phyloP scores from a whole-genome alignment of 1,140 invertebrate genomes.

The Cydia fagiglandana region DNA sequence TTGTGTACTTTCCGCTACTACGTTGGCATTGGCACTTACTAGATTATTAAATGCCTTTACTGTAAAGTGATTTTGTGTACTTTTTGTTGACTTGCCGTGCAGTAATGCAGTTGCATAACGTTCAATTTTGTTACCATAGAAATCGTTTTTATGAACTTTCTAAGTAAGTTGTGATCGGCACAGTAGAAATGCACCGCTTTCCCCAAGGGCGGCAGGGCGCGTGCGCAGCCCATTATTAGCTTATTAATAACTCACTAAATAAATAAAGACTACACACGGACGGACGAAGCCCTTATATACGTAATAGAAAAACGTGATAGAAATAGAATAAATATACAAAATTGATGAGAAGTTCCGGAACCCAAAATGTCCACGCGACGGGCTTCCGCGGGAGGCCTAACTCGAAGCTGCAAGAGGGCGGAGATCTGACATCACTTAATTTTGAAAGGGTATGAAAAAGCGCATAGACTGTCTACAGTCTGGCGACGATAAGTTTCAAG shows the following conservation, averaged over 20 bases:
- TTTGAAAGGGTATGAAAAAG: no score
- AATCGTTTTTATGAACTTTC: conserved; percentile 21
- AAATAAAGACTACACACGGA: background rate
- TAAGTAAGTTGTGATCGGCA: conserved; percentile 4
- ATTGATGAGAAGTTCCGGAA: no score
- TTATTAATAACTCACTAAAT: background rate
- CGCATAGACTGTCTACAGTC: no score
- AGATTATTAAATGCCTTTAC: no score
- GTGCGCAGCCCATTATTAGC: background rate
- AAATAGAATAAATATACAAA: no score
- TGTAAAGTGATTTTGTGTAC: background rate
- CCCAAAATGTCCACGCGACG: no score
- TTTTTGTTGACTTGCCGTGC: background rate
- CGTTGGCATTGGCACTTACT: no score
- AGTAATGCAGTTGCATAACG: conserved; percentile 24
- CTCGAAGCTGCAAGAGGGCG: no score
- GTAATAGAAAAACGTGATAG: background rate
- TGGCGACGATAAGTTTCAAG: no score
- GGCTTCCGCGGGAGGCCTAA: no score
- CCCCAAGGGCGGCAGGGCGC: conserved; percentile 4
- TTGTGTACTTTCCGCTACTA: background rate
- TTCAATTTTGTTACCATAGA: conserved; percentile 14
- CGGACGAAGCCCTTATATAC: background rate
- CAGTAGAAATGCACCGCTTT: conserved; percentile 21
- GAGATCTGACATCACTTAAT: no score